phyloP scores from a whole-genome alignment of 1,140 invertebrate species.

The Linepithema humile region DNA sequence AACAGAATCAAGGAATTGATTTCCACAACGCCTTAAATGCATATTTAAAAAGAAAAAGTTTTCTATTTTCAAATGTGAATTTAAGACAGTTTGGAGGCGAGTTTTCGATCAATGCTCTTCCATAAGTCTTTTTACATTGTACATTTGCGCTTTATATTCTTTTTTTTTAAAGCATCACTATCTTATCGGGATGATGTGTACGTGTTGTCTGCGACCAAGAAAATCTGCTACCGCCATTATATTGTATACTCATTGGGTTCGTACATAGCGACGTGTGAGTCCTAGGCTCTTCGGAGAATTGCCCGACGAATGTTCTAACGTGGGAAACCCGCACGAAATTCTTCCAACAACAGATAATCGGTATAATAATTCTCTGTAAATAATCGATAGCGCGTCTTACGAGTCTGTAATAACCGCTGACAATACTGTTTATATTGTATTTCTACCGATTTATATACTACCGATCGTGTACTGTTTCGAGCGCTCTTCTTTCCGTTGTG shows the following conservation, averaged over 20 bases:
- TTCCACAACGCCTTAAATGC: too few species aligned
- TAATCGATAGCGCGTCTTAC: slow-evolving; percentile 39
- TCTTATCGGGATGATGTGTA: slow-evolving; percentile 1
- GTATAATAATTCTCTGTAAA: slow-evolving; percentile 38
- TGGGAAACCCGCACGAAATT: slow-evolving; percentile 11
- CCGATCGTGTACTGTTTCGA: not conserved
- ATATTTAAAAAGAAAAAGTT: not conserved
- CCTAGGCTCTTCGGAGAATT: not conserved
- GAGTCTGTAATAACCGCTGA: slow-evolving; percentile 31
- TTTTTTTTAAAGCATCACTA: not conserved
- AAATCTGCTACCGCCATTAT: not conserved
- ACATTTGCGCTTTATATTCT: slow-evolving; percentile 60
- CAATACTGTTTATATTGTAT: slow-evolving; percentile 40
- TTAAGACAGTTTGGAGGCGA: not conserved
- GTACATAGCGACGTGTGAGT: not conserved
- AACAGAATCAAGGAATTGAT: too few species aligned
- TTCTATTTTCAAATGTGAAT: not conserved
- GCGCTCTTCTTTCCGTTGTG: slow-evolving; percentile 28
- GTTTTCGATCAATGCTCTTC: slow-evolving; percentile 58
- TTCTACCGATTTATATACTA: slow-evolving; percentile 32
- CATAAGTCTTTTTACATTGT: slow-evolving; percentile 60
- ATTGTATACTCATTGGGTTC: not conserved
- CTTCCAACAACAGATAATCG: slow-evolving; percentile 35
- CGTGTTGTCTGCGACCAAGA: slow-evolving; percentile 1
- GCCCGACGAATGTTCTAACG: not conserved